Percentiles rank a stretch among this genome's conserved stretches.
phyloP scores from a whole-genome alignment of 1,140 invertebrate genomes.

The Calliphora vicina region DNA sequence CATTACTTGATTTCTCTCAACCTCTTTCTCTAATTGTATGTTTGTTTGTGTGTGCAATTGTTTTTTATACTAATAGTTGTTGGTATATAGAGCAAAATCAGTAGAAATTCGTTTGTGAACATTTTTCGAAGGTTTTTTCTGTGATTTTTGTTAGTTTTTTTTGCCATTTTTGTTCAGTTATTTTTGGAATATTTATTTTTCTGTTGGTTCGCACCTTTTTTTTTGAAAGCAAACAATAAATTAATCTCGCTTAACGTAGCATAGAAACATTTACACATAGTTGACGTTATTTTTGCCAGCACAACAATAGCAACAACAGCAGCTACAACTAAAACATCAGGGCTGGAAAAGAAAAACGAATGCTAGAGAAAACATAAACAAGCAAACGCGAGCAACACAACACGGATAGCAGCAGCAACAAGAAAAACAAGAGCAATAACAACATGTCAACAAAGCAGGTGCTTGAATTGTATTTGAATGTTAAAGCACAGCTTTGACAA shows the following conservation, averaged over 20 bases:
- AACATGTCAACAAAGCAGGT: slow-evolving; percentile 26
- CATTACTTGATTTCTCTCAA: neutral
- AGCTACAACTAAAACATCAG: neutral
- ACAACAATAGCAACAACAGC: neutral
- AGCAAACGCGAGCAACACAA: neutral
- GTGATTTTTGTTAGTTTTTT: neutral
- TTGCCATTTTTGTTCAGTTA: no score
- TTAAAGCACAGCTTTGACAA: slow-evolving; percentile 9
- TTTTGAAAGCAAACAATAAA: slow-evolving; percentile 12
- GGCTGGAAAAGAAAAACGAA: neutral
- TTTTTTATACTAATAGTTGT: neutral
- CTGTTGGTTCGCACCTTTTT: slow-evolving; percentile 4
- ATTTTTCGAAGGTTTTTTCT: neutral
- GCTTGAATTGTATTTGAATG: slow-evolving; percentile 14
- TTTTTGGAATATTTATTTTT: neutral
- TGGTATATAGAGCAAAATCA: neutral
- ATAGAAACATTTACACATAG: slow-evolving; percentile 24
- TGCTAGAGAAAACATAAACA: neutral
- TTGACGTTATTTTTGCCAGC: neutral
- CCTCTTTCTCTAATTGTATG: neutral
- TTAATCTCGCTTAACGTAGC: slow-evolving; percentile 34
- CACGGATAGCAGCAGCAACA: neutral
- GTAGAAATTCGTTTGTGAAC: neutral
- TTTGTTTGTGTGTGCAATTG: neutral
- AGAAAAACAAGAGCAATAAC: neutral